Percentiles rank a stretch among this genome's conserved stretches.
phyloP scores from a whole-genome alignment of 1,140 invertebrate genomes.

The Drosophila guanche region DNA sequence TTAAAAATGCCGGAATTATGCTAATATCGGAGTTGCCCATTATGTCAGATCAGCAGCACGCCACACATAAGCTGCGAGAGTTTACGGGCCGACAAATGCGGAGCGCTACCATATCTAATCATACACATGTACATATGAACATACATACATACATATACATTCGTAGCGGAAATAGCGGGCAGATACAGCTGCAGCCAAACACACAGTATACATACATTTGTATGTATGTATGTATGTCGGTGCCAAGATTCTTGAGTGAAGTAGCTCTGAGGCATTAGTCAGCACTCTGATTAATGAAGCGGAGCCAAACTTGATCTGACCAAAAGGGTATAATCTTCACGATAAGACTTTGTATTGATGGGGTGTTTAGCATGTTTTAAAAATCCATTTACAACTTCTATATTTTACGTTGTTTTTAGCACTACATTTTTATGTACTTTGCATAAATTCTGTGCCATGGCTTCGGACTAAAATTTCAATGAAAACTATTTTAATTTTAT shows the following conservation, averaged over 20 bases:
- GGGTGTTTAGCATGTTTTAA: conserved; percentile 21
- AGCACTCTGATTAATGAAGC: conserved; percentile 27
- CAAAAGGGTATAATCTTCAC: not conserved
- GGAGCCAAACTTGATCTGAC: conserved; percentile 9
- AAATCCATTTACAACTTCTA: conserved; percentile 27
- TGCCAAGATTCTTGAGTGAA: conserved; percentile 6
- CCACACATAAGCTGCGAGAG: conserved; percentile 17
- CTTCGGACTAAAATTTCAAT: conserved; percentile 7
- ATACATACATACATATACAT: conserved; percentile 2
- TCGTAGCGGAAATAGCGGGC: conserved; percentile 16
- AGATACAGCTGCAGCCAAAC: not conserved
- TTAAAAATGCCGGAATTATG: conserved; percentile 18
- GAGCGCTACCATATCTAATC: conserved; percentile 8
- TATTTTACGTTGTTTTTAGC: conserved; percentile 18
- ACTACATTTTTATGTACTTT: conserved; percentile 19
- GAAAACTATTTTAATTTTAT: conserved; percentile 18
- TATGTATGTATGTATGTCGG: not conserved
- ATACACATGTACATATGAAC: conserved; percentile 10
- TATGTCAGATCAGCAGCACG: conserved; percentile 22
- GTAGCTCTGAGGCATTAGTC: conserved; percentile 16
- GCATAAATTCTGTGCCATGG: conserved; percentile 23
- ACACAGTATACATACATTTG: not conserved
- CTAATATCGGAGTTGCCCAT: conserved; percentile 11
- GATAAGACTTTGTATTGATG: conserved; percentile 1
- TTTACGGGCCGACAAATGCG: conserved; percentile 19